Conservation (phyloP, 2,797 vertebrate genomes). For the Hylomyscus alleni region DNA sequence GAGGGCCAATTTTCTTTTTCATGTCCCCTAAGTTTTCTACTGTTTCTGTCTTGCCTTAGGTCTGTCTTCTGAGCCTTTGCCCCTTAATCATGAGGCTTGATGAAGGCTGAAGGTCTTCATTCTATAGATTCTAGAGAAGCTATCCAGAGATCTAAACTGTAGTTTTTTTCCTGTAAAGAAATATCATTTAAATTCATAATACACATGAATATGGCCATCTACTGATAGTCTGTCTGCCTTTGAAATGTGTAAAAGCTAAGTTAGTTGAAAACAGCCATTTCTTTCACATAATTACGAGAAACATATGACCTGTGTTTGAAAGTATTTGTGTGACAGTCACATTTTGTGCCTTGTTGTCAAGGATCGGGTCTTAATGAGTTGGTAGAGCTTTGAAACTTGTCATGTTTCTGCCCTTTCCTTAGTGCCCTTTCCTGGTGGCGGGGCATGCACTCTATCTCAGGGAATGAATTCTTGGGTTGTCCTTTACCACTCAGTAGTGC, state of each 20-base stretch:
- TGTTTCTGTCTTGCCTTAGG: neutral
- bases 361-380: slow-evolving; percentile 25
- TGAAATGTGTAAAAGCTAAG: slow-evolving; percentile 2
- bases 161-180: neutral
- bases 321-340: neutral
- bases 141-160: neutral
- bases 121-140: neutral
- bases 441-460: slow-evolving; percentile 17
- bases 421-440: neutral
- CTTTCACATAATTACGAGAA: neutral
- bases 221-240: neutral
- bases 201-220: neutral
- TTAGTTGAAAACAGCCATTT: slow-evolving; percentile 29
- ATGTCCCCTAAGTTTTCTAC: too few relatives aligned
- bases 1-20: neutral
- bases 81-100: neutral
- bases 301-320: neutral
- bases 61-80: neutral
- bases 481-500: slow-evolving; percentile 32
- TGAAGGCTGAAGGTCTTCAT: neutral
- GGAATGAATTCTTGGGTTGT: slow-evolving; percentile 20
- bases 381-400: slow-evolving; percentile 52
- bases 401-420: slow-evolving; percentile 53
- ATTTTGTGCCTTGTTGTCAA: slow-evolving; percentile 48
- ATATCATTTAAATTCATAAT: slow-evolving; percentile 46